phyloP scores from a whole-genome alignment of 2,888 invertebrate species.

The Nudaria mundana region DNA sequence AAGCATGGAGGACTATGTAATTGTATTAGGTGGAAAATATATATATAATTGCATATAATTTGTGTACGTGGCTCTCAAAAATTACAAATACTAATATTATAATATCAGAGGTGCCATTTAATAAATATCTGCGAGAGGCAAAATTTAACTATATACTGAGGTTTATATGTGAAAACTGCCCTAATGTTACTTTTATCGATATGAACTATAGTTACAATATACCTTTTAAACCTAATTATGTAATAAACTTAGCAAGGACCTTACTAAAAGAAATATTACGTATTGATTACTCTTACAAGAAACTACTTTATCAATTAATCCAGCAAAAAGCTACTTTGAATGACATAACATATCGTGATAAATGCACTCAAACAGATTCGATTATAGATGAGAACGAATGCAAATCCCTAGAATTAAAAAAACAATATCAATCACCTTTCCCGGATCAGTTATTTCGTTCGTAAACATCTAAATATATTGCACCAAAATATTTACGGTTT shows the following conservation, averaged over 20 bases:
- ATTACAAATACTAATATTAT: not conserved
- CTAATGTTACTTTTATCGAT: not conserved
- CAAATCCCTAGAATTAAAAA: not conserved
- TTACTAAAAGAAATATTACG: not conserved
- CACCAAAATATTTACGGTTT: not conserved
- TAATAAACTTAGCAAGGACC: not conserved
- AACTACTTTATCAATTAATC: not conserved
- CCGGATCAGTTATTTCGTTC: not conserved
- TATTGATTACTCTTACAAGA: not conserved
- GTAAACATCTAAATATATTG: not conserved
- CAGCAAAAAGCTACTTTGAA: not conserved
- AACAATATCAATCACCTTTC: not conserved
- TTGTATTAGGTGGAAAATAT: not conserved
- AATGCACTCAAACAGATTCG: not conserved
- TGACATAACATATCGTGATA: not conserved
- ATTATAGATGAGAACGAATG: not conserved
- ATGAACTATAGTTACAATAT: not conserved
- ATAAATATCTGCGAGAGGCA: not conserved
- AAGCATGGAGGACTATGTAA: not conserved
- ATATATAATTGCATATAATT: not conserved
- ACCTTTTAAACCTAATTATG: not conserved
- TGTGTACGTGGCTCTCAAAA: not conserved
- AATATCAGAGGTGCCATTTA: not conserved
- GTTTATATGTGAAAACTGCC: not conserved
- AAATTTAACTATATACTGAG: not conserved